These are phyloP conservation scores for Dicerorhinus sumatrensis DNA, from an alignment of 2,113 vertebrate species.

Conservation along the genomic window DNA sequence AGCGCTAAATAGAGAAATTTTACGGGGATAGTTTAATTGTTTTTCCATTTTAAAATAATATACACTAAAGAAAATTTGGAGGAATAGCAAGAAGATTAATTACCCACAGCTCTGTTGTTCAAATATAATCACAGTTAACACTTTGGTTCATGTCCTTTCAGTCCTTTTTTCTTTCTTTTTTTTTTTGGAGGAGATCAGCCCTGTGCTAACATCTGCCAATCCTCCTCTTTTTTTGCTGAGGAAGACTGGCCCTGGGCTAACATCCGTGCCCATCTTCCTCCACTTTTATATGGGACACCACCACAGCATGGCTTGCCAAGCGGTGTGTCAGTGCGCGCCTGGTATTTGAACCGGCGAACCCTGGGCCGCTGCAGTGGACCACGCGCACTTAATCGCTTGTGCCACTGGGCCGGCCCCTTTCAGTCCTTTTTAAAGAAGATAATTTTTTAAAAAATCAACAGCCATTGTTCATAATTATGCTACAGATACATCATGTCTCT, in stretches of 20 bases:
- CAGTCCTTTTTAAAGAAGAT: not conserved
- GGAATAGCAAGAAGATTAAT: constrained; percentile 1
- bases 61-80: not conserved
- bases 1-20: not conserved
- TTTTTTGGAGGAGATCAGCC: too few relatives aligned
- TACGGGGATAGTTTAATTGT: not conserved
- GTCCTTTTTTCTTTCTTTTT: not conserved
- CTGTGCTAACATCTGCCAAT: too few relatives aligned
- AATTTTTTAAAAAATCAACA: not conserved
- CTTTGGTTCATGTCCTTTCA: constrained; percentile 1
- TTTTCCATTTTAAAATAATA: constrained; percentile 26
- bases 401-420: too few relatives aligned
- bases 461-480: not conserved
- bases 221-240: too few relatives aligned
- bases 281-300: too few relatives aligned
- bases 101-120: not conserved
- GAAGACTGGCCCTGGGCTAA: too few relatives aligned
- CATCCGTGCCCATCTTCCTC: too few relatives aligned
- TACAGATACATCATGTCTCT: not conserved
- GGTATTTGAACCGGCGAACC: too few relatives aligned
- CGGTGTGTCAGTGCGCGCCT: too few relatives aligned
- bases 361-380: too few relatives aligned
- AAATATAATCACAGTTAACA: not conserved
- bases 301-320: too few relatives aligned
- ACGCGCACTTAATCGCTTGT: too few relatives aligned